Conservation (phyloP, 1,140 invertebrate species). For the Manduca sexta region DNA sequence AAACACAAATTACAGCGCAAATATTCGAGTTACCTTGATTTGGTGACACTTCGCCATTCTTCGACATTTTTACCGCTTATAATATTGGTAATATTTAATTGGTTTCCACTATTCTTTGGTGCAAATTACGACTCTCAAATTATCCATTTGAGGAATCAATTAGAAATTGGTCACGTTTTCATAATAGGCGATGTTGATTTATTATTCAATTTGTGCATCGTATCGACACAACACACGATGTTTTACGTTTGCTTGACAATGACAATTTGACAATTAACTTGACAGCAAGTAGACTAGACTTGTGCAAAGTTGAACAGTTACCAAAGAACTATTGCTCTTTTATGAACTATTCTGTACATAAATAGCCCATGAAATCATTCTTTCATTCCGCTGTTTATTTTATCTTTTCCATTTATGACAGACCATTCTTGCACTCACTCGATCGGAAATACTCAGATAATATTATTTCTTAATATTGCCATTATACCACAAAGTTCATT, state of each 20-base stretch:
- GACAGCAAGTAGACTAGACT: too few relatives aligned
- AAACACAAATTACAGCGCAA: conserved; percentile 7
- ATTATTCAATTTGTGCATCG: conserved; percentile 38
- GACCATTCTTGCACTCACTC: too few relatives aligned
- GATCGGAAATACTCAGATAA: too few relatives aligned
- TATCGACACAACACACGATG: conserved; percentile 25
- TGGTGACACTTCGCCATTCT: conserved; percentile 69
- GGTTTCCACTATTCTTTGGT: conserved; percentile 37
- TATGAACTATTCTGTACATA: too few relatives aligned
- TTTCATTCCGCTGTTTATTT: too few relatives aligned
- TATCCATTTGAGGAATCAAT: conserved; percentile 37
- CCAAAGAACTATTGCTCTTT: too few relatives aligned
- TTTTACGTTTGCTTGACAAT: neutral
- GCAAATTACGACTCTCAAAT: conserved; percentile 24
- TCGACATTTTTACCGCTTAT: conserved; percentile 58
- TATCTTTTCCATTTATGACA: too few relatives aligned
- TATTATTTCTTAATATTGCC: too few relatives aligned
- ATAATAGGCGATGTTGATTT: conserved; percentile 29
- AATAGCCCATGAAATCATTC: too few relatives aligned
- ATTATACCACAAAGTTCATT: too few relatives aligned
- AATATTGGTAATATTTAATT: conserved; percentile 17
- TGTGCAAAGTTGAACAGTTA: too few relatives aligned
- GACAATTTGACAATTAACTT: neutral
- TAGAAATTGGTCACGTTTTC: conserved; percentile 32
- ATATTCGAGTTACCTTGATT: conserved; percentile 58